These are phyloP conservation scores for Panopea generosa DNA, from an alignment of 2,888 invertebrate genomes.

Conservation along the genomic window DNA sequence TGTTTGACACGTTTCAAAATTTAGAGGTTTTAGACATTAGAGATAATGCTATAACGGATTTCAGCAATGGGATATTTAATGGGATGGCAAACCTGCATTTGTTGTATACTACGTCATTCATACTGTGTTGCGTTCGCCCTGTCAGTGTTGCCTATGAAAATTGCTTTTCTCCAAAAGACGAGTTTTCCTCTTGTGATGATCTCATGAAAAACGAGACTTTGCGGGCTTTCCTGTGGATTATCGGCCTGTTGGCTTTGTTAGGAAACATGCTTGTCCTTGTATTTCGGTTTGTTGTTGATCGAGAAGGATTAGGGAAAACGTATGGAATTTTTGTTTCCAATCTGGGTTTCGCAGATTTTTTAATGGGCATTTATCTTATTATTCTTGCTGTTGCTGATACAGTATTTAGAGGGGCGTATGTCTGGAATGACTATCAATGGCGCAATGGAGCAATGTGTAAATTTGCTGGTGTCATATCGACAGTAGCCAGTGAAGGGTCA, in stretches of 20 bases:
- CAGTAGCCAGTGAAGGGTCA: conserved; percentile 88
- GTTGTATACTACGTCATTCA: conserved; percentile 44
- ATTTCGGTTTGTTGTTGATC: conserved; percentile 61
- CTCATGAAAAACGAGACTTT: conserved; percentile 60
- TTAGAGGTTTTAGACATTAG: conserved; percentile 32
- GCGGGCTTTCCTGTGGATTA: conserved; percentile 61
- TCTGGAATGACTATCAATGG: conserved; percentile 68
- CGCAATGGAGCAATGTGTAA: conserved; percentile 61
- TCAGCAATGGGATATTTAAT: conserved; percentile 44
- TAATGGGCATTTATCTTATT: conserved; percentile 70
- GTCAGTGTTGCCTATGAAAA: conserved; percentile 24
- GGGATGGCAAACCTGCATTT: conserved; percentile 17
- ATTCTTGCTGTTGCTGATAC: conserved; percentile 64
- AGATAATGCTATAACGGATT: conserved; percentile 40
- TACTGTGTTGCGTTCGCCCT: conserved; percentile 56
- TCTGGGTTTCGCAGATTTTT: conserved; percentile 65
- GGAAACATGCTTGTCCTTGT: conserved; percentile 63
- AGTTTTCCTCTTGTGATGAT: conserved; percentile 70
- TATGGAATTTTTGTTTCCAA: conserved; percentile 62
- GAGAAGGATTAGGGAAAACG: conserved; percentile 48
- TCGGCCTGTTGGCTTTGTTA: conserved; percentile 53
- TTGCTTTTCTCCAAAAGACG: conserved; percentile 61
- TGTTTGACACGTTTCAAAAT: conserved; percentile 23
- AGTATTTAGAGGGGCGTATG: conserved; percentile 61
- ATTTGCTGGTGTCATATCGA: conserved; percentile 67